These are phyloP conservation scores for Lycia hirtaria DNA, from an alignment of 2,888 invertebrate genomes.

Conservation along the genomic window DNA sequence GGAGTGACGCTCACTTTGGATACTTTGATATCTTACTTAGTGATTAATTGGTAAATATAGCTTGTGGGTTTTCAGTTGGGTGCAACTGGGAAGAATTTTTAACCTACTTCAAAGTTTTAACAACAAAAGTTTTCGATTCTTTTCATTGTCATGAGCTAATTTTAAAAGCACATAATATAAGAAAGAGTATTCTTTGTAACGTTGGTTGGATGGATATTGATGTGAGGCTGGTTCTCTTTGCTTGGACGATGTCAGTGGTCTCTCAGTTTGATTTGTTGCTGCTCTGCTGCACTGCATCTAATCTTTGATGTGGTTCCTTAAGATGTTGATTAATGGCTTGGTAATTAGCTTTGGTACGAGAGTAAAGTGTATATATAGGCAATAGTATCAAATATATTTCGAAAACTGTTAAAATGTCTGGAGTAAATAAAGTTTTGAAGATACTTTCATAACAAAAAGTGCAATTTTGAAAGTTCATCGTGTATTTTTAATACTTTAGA, in stretches of 20 bases:
- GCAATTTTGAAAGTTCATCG: no score
- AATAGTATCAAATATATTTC: no score
- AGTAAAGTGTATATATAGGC: background rate
- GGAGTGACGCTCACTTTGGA: slow-evolving; percentile 23
- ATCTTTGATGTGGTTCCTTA: slow-evolving; percentile 28
- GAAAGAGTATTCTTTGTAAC: slow-evolving; percentile 5
- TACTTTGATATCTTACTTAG: slow-evolving; percentile 24
- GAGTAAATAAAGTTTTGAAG: no score
- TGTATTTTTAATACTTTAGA: no score
- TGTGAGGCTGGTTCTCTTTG: slow-evolving; percentile 1
- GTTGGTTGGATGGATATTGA: slow-evolving; percentile 5
- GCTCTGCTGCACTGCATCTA: background rate
- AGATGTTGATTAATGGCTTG: slow-evolving; percentile 8
- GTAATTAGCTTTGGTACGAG: background rate
- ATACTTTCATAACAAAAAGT: no score
- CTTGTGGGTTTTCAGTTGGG: background rate
- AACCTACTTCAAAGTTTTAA: no score
- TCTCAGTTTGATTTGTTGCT: slow-evolving; percentile 18
- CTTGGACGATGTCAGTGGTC: slow-evolving; percentile 2
- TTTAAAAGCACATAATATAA: no score
- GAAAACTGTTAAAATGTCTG: no score
- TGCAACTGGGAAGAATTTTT: no score
- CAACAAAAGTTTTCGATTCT: no score
- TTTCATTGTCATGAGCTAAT: no score
- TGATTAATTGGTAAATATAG: no score